Evolutionary conservation across 2,113 vertebrate genomes (phyloP), one percentile per base, ranked within the genome.

Genomic region (Gobius niger): DNA sequence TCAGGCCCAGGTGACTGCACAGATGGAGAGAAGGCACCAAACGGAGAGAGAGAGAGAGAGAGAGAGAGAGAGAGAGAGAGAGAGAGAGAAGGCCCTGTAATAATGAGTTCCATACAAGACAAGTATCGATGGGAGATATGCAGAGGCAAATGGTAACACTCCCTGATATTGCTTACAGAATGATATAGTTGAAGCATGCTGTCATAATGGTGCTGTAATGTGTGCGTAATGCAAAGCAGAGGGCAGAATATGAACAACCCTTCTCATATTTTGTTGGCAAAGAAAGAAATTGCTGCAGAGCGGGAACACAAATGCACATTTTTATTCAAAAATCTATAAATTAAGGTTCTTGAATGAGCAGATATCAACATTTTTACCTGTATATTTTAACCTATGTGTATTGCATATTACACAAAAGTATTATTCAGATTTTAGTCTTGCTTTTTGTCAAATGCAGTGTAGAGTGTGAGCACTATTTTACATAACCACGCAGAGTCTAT

Each of bases 1-100:
- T 79, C 82, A 83, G 82, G 77, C 82, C 24, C 84, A 91, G 85
- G 90, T 88, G 90, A 85, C 85, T 87, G 68, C 69, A 78, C 84
- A 88, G 82, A 88, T 83, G 82, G 85, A 83, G 80, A 50, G 76
- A 84, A 80, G 75, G 46, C 24, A 71, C 72, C 73, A 6, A 76
- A 67, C 79, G 5, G 3, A 12, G 3, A 9, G 9, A 40, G 54
- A 13, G 19, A 10, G 9, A 51, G 15, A 51, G n/a, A 51, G 49
- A 53, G 4, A 19, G 53, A 56, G 53, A 56, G 24, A 12, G 10
- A 2, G 24, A 56, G 19, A 56, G 11, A 34, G 19, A n/a, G 18
- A n/a, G n/a, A 77, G 57, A 1, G 65, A 75, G 78, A 83, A 54
- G 80, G 80, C 67, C 12, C 69, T 19, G 0, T 85, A 88, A 89